A percentile compares a stretch with the other conserved stretches of the same genome.
phyloP scores from a whole-genome alignment of 2,113 vertebrate species.

The Anguilla japonica region DNA sequence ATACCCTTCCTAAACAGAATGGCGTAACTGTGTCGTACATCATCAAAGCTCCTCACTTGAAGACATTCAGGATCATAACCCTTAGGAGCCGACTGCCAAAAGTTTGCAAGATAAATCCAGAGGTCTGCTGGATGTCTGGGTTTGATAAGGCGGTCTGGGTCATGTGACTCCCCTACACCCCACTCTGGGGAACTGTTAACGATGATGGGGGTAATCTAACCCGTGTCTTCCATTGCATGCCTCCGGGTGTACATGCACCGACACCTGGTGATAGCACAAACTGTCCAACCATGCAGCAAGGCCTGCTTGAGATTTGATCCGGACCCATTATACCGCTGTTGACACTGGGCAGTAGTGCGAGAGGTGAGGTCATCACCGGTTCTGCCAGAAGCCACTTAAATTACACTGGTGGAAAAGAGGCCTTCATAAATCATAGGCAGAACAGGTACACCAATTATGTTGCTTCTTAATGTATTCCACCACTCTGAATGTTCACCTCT shows the following conservation, averaged over 20 bases:
- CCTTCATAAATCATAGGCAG: conserved; percentile 30
- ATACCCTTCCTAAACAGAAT: not conserved
- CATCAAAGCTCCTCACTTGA: conserved; percentile 11
- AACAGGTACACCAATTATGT: conserved; percentile 19
- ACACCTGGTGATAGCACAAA: not conserved
- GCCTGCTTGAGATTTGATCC: not conserved
- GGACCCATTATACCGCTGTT: not conserved
- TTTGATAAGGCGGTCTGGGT: not conserved
- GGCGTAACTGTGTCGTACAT: conserved; percentile 31
- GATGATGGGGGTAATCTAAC: not conserved
- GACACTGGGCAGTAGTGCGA: not conserved
- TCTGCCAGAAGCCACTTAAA: conserved; percentile 14
- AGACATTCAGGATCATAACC: not conserved
- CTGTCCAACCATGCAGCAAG: not conserved
- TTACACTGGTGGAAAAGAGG: not conserved
- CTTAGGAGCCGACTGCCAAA: not conserved
- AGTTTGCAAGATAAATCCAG: not conserved
- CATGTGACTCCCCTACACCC: not conserved
- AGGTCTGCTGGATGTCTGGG: not conserved
- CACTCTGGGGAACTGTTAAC: not conserved
- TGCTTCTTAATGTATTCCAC: conserved; percentile 23
- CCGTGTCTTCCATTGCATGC: not conserved
- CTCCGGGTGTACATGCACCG: not conserved
- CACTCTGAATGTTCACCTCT: conserved; percentile 25
- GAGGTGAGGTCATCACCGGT: not conserved